phyloP scores from a whole-genome alignment of 2,888 invertebrate species.

The Andrena trimmerana region DNA sequence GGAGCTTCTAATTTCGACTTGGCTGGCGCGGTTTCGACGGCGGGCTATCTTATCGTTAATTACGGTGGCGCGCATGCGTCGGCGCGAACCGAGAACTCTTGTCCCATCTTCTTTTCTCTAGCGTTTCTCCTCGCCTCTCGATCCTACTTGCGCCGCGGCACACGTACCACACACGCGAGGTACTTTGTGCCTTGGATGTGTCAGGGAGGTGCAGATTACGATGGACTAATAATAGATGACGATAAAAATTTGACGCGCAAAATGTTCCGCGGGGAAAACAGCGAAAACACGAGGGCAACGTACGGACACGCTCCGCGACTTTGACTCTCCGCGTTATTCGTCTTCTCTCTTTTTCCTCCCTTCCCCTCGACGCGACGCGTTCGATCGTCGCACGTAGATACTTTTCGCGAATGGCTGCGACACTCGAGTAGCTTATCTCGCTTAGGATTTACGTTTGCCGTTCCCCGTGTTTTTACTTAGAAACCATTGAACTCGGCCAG shows the following conservation, averaged over 20 bases:
- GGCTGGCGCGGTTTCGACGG: slow-evolving; percentile 55
- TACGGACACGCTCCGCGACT: slow-evolving; percentile 66
- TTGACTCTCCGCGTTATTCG: slow-evolving; percentile 27
- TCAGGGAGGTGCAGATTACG: slow-evolving; percentile 81
- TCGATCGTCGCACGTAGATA: slow-evolving; percentile 1
- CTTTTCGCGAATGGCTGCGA: slow-evolving; percentile 12
- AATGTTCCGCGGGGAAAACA: slow-evolving; percentile 75
- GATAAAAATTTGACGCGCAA: slow-evolving; percentile 83
- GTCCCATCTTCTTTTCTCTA: slow-evolving; percentile 50
- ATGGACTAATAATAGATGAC: slow-evolving; percentile 82
- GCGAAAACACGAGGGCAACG: slow-evolving; percentile 80
- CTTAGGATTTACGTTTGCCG: background rate
- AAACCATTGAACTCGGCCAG: slow-evolving; percentile 2
- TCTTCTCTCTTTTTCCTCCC: background rate
- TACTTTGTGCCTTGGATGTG: slow-evolving; percentile 73
- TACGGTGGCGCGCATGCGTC: slow-evolving; percentile 67
- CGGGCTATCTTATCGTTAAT: slow-evolving; percentile 74
- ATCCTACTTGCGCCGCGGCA: slow-evolving; percentile 34
- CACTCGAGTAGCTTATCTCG: background rate
- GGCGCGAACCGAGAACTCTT: slow-evolving; percentile 51
- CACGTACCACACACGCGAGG: slow-evolving; percentile 57
- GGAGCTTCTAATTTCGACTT: slow-evolving; percentile 66
- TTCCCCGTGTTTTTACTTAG: background rate
- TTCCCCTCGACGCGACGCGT: background rate
- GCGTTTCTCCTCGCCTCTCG: slow-evolving; percentile 33